Percentiles rank a stretch among this genome's conserved stretches.
These are phyloP conservation scores for Excalfactoria chinensis DNA, from an alignment of 2,113 vertebrate genomes.

Conservation along the genomic window DNA sequence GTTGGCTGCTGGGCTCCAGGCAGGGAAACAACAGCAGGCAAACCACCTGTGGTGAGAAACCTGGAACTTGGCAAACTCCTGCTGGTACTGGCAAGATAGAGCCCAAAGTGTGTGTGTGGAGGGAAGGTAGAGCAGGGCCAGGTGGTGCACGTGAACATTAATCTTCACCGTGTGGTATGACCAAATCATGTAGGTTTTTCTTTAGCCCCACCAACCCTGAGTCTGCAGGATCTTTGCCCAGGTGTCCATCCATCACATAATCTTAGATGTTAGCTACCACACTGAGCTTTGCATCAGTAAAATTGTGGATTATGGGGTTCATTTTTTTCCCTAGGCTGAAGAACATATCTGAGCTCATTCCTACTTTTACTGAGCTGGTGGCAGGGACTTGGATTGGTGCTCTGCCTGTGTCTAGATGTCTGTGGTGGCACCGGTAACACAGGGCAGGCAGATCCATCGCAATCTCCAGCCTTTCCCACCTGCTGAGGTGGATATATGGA, in stretches of 20 bases:
- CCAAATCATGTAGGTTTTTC: not conserved
- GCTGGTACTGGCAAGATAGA: not conserved
- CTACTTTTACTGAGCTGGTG: not conserved
- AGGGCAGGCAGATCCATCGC: not conserved
- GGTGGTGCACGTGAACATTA: not conserved
- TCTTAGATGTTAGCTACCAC: not conserved
- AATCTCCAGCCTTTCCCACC: not conserved
- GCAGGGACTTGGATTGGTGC: not conserved
- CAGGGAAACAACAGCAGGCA: rapidly evolving
- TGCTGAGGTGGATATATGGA: not conserved
- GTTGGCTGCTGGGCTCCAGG: not conserved
- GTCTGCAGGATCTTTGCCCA: not conserved
- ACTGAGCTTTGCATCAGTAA: not conserved
- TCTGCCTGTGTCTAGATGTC: not conserved
- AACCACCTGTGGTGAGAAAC: not conserved
- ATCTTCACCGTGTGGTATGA: not conserved
- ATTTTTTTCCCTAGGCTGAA: not conserved
- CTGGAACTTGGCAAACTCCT: not conserved
- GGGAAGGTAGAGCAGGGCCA: not conserved
- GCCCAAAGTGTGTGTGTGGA: not conserved
- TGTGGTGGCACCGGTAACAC: not conserved
- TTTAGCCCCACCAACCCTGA: not conserved
- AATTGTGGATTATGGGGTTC: not conserved
- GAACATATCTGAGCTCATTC: not conserved
- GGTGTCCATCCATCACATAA: not conserved